Evolutionary conservation across 2,797 vertebrate species (phyloP).

Genomic region (Gastrophryne carolinensis): DNA sequence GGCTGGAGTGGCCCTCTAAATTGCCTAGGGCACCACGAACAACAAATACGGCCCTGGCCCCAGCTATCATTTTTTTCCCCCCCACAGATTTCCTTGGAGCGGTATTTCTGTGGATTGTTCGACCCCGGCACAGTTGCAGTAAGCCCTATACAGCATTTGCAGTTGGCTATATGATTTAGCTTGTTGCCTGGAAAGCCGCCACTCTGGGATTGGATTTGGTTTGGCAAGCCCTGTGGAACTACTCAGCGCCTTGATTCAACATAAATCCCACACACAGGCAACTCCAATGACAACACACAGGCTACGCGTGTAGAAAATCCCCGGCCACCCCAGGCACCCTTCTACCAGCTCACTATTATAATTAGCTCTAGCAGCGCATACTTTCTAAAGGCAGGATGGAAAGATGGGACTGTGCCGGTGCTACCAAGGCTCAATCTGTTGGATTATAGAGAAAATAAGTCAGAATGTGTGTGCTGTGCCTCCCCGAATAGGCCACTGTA

Average conservation of each 20-base stretch:
- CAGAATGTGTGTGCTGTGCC: constrained; percentile 40
- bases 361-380: neutral
- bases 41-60: no score
- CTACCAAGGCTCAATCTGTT: constrained; percentile 25
- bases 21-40: no score
- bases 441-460: constrained; percentile 44
- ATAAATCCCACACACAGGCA: neutral
- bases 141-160: no score
- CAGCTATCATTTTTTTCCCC: no score
- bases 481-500: constrained; percentile 45
- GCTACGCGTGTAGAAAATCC: neutral
- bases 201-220: neutral
- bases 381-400: neutral
- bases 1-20: no score
- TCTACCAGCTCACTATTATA: neutral
- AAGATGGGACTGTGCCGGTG: neutral
- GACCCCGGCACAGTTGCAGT: no score
- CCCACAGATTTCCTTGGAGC: no score
- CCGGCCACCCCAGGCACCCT: neutral
- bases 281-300: neutral
- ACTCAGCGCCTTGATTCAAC: neutral
- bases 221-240: neutral
- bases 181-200: no score
- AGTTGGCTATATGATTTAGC: no score
- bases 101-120: no score